Evolutionary conservation across 2,113 vertebrate genomes (phyloP).

Genomic region (Artemisiospiza belli): DNA sequence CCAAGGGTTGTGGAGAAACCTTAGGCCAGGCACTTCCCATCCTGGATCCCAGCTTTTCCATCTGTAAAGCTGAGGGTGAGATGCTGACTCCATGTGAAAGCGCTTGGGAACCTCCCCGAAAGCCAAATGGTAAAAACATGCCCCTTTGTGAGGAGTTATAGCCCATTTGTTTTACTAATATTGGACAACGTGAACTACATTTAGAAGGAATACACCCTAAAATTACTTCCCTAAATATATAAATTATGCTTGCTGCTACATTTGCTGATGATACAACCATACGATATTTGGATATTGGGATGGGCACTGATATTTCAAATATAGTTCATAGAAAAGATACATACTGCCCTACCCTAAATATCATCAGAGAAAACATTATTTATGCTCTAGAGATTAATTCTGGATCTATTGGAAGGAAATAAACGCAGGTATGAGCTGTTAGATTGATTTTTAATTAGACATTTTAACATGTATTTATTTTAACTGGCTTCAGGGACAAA

Average conservation of each 20-base stretch:
- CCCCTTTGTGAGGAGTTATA: not conserved
- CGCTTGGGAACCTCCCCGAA: not conserved
- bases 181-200: not conserved
- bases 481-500: not conserved
- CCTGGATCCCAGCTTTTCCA: not conserved
- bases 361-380: not conserved
- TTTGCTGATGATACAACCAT: not conserved
- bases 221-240: not conserved
- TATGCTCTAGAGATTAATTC: not conserved
- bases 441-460: slow-evolving; percentile 19
- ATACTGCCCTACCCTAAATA: not conserved
- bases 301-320: not conserved
- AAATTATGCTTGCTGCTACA: not conserved
- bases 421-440: not conserved
- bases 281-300: not conserved
- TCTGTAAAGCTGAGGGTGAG: not conserved
- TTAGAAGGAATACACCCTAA: not conserved
- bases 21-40: not conserved
- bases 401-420: not conserved
- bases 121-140: not conserved
- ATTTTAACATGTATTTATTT: slow-evolving; percentile 1
- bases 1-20: not conserved
- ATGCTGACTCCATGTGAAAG: not conserved
- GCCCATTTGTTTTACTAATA: not conserved
- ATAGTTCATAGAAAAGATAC: not conserved